Evolutionary conservation across 35 echinoderm and acorn worm species (phyloP), one percentile per base, ranked within the genome.

Genomic region (Apostichopus parvimensis): DNA sequence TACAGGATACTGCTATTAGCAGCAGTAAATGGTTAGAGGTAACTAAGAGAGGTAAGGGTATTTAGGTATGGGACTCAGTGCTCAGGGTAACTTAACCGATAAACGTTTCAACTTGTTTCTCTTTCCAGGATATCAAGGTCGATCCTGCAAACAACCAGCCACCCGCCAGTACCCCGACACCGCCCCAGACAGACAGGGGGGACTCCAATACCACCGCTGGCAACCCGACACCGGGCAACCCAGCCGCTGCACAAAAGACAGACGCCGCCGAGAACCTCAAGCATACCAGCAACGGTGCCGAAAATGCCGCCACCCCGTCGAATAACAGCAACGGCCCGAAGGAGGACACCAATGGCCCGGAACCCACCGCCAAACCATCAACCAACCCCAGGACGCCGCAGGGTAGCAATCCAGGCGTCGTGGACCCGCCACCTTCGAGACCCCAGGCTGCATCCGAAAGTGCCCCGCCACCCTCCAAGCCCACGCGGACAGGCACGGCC

Each of bases 111-210:
- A 60, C 59, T 8, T 77, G 78, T 93, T 80, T 22, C 45, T 93
- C 86, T 77, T 7, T 86, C 8, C 61, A 93, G 92, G 92, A 93
- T 89, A 93, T 88, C 61, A 88, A 78, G 18, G 85, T 88, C 9
- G 87, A 87, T 82, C 86, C 87, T 6, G 34, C 86, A 54, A 88
- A 52, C 8, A 88, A 88, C 62, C 86, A 25, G 23, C 86, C 86
- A 68, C 61, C 86, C 9, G 45, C 64, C 18, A 72, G 17, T 64
- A 88, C 86, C 18, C 61, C 86, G 57, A 88, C 86, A 45, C 86
- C 86, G 73, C 86, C 68, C 15, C 86, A 88, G 86, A 1, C 81
- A 72, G 60, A 73, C 15, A 88, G 86, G 45, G 45, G 57, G 12
- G 86, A 73, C 64, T 11, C 86, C 1, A 88, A 13, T 12, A 66